Percentiles rank a stretch among this genome's conserved stretches.
phyloP scores from a whole-genome alignment of 2,888 invertebrate genomes.

The Catonia carolina region DNA sequence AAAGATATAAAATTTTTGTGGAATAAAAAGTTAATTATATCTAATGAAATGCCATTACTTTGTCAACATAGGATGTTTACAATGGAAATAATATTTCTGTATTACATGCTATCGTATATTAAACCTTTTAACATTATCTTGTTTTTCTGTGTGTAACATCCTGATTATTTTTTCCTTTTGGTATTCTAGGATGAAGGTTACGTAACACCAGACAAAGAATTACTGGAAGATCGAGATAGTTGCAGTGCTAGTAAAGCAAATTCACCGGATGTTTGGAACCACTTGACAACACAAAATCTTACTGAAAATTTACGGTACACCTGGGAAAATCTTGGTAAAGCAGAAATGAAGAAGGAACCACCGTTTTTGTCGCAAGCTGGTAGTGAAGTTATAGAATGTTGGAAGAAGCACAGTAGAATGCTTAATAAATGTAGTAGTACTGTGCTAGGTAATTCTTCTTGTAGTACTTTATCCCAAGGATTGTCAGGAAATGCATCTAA shows the following conservation, averaged over 20 bases:
- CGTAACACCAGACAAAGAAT: constrained; percentile 23
- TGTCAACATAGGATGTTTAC: too few species aligned
- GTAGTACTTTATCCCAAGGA: background rate
- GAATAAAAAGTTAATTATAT: too few species aligned
- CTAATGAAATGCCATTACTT: too few species aligned
- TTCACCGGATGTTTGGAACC: background rate
- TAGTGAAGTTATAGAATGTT: background rate
- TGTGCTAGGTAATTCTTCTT: too few species aligned
- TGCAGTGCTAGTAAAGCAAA: background rate
- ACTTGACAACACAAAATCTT: background rate
- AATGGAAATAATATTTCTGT: too few species aligned
- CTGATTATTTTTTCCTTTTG: too few species aligned
- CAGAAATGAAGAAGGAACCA: constrained; percentile 5
- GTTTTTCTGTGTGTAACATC: too few species aligned
- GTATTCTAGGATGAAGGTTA: constrained; percentile 25
- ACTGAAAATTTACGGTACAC: background rate
- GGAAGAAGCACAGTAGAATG: background rate
- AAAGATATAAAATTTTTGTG: too few species aligned
- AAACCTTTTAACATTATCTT: too few species aligned
- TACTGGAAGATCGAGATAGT: background rate
- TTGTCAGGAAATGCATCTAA: background rate
- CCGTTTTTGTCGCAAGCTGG: constrained; percentile 1
- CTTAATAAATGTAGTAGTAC: too few species aligned
- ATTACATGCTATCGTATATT: too few species aligned
- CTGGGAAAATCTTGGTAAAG: constrained; percentile 18